phyloP scores from a whole-genome alignment of 1,140 invertebrate genomes.

The Mercenaria mercenaria region DNA sequence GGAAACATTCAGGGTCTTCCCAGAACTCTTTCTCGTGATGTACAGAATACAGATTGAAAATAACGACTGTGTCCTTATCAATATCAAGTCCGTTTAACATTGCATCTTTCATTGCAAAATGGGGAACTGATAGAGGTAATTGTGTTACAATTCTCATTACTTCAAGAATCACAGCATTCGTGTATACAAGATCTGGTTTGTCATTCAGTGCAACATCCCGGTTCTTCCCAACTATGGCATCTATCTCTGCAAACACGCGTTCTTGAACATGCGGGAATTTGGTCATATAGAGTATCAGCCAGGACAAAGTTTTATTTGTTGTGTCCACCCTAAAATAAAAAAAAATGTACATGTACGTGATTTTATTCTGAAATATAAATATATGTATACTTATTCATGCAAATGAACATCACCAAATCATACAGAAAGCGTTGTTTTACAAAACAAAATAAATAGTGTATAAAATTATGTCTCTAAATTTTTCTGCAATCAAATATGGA shows the following conservation, averaged over 20 bases:
- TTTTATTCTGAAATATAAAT: too few species aligned
- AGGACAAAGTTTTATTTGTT: slow-evolving; percentile 92
- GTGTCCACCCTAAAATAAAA: slow-evolving; percentile 94
- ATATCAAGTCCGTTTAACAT: slow-evolving; percentile 80
- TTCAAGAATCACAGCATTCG: slow-evolving; percentile 79
- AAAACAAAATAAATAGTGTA: too few species aligned
- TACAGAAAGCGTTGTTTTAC: too few species aligned
- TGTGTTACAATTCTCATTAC: slow-evolving; percentile 67
- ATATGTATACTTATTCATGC: too few species aligned
- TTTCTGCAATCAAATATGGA: too few species aligned
- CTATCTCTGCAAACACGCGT: slow-evolving; percentile 94
- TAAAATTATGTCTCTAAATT: too few species aligned
- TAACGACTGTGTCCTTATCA: too few species aligned
- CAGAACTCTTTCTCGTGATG: slow-evolving; percentile 87
- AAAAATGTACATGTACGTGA: too few species aligned
- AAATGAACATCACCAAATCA: too few species aligned
- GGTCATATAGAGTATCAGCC: slow-evolving; percentile 95
- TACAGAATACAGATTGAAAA: slow-evolving; percentile 80
- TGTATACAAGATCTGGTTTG: slow-evolving; percentile 77
- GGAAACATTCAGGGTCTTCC: too few species aligned
- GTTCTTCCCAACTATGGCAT: slow-evolving; percentile 91
- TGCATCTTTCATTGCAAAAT: slow-evolving; percentile 68
- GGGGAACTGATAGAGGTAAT: slow-evolving; percentile 83
- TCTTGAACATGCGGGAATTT: slow-evolving; percentile 92
- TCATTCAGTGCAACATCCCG: slow-evolving; percentile 93